Conservation (phyloP, 2,888 invertebrate genomes). For the Lymantria monacha region DNA sequence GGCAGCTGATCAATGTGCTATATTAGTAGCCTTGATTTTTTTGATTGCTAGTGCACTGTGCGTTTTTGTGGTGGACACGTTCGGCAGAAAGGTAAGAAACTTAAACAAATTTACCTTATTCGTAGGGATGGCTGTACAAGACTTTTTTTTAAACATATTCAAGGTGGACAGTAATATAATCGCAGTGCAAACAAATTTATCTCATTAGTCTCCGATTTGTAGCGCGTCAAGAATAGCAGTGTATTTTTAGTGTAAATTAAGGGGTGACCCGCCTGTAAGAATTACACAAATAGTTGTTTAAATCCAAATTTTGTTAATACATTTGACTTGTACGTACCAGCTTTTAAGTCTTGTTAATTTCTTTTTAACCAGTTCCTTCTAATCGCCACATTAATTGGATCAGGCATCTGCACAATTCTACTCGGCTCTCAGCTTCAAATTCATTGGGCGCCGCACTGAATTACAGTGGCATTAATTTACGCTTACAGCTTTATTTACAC, state of each 20-base stretch:
- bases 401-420: constrained; percentile 45
- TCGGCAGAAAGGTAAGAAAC: constrained; percentile 60
- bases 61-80: constrained; percentile 50
- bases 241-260: too few species aligned
- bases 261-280: too few species aligned
- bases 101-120: neutral
- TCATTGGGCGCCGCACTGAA: constrained; percentile 52
- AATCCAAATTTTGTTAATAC: too few species aligned
- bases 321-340: too few species aligned
- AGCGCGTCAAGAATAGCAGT: too few species aligned
- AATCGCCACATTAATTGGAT: constrained; percentile 35
- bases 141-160: neutral
- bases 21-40: constrained; percentile 59
- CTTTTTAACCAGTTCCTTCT: constrained; percentile 39
- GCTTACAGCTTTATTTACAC: constrained; percentile 57
- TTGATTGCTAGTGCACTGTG: constrained; percentile 53
- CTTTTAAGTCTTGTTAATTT: neutral
- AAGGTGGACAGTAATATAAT: neutral
- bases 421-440: constrained; percentile 49
- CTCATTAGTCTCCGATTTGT: too few species aligned
- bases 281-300: too few species aligned
- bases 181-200: neutral
- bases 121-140: neutral
- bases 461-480: constrained; percentile 50
- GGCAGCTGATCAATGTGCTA: constrained; percentile 63